A percentile compares a stretch with the other conserved stretches of the same genome.
These are phyloP conservation scores for Caenorhabditis afra DNA, from an alignment of 2,888 invertebrate species.

Conservation along the genomic window DNA sequence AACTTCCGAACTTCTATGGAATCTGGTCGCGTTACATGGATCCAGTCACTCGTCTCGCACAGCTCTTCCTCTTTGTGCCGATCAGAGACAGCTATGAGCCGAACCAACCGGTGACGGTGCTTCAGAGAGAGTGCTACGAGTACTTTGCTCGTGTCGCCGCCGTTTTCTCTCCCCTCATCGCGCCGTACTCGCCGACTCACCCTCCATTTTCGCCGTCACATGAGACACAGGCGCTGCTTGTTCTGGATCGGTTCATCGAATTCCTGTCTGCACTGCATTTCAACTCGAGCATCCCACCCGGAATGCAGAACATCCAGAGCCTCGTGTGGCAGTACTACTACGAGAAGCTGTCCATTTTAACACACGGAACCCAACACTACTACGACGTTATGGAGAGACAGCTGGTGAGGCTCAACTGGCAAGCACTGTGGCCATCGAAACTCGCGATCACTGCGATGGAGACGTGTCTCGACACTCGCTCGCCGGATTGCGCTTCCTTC, in stretches of 20 bases:
- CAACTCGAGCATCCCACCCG: slow-evolving; percentile 72
- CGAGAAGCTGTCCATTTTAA: slow-evolving; percentile 68
- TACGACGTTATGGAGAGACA: slow-evolving; percentile 61
- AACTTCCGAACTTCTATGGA: slow-evolving; percentile 58
- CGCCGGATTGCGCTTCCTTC: slow-evolving; percentile 71
- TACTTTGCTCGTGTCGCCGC: slow-evolving; percentile 63
- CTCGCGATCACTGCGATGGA: slow-evolving; percentile 65
- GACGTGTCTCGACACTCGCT: slow-evolving; percentile 58
- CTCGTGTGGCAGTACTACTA: slow-evolving; percentile 76
- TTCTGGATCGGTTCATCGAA: slow-evolving; percentile 70
- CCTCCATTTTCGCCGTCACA: slow-evolving; percentile 76
- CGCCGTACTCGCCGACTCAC: slow-evolving; percentile 69
- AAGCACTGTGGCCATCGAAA: slow-evolving; percentile 66
- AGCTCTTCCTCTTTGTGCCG: slow-evolving; percentile 63
- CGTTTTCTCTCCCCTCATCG: slow-evolving; percentile 74
- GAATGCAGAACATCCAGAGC: slow-evolving; percentile 68
- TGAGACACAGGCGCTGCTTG: slow-evolving; percentile 62
- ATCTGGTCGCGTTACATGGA: slow-evolving; percentile 61
- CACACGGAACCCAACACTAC: slow-evolving; percentile 67
- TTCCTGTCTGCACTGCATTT: slow-evolving; percentile 73
- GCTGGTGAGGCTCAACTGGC: slow-evolving; percentile 65
- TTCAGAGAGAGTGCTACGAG: slow-evolving; percentile 69
- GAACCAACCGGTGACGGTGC: slow-evolving; percentile 41
- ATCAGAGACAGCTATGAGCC: slow-evolving; percentile 61
- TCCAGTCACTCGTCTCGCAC: slow-evolving; percentile 59